Percentiles rank a stretch among this genome's conserved stretches.
phyloP scores from a whole-genome alignment of 2,797 vertebrate species.

The Pagetopsis macropterus region DNA sequence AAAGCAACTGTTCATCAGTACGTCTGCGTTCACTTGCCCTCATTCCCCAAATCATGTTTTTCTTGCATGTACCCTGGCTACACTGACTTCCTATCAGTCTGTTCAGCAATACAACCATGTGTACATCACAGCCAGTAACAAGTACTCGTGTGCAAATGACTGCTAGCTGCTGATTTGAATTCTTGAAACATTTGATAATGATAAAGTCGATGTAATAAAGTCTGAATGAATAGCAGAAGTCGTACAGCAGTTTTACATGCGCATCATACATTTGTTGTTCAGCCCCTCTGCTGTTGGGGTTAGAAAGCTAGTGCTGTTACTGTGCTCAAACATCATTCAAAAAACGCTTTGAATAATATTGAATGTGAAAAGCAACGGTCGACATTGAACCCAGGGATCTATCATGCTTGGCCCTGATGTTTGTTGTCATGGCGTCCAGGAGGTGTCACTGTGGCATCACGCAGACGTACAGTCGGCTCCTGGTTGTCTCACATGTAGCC shows the following conservation, averaged over 20 bases:
- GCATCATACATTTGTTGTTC: neutral
- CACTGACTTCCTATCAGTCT: constrained; percentile 32
- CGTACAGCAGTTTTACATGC: neutral
- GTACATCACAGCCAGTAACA: neutral
- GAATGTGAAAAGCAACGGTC: neutral
- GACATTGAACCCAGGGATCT: neutral
- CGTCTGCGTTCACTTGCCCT: constrained; percentile 18
- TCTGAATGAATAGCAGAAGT: constrained; percentile 1
- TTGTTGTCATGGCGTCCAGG: constrained; percentile 58
- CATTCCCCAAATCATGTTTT: constrained; percentile 23
- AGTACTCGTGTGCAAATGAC: neutral
- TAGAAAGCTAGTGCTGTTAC: neutral
- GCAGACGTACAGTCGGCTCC: constrained; percentile 36
- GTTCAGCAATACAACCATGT: neutral
- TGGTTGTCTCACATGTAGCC: constrained; percentile 46
- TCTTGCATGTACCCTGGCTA: constrained; percentile 28
- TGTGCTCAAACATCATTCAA: constrained; percentile 6
- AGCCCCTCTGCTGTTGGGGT: constrained; percentile 8
- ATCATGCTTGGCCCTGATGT: constrained; percentile 8
- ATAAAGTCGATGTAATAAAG: neutral
- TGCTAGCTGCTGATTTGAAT: neutral
- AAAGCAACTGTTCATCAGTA: constrained; percentile 27
- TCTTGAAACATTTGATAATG: neutral
- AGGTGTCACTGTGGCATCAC: constrained; percentile 76
- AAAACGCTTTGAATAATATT: constrained; percentile 14